Evolutionary conservation across 2,888 invertebrate genomes (phyloP).

Genomic region (Hecatera dysodea): DNA sequence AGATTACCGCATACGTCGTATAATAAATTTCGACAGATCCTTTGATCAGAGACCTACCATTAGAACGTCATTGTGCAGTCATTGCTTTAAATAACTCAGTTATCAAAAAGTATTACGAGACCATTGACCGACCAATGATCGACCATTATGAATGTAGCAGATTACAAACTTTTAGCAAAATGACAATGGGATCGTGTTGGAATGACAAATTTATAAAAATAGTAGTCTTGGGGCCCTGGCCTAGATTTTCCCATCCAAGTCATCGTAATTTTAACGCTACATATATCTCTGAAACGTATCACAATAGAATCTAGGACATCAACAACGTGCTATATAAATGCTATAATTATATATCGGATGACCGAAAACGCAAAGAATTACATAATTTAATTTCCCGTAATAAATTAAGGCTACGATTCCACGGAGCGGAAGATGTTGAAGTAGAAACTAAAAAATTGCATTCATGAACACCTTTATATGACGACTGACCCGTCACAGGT

Average conservation of each 20-base stretch:
- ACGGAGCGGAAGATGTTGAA: constrained; percentile 21
- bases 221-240: neutral
- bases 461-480: neutral
- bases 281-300: constrained; percentile 34
- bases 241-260: neutral
- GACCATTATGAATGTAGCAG: too few species aligned
- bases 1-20: too few species aligned
- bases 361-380: constrained; percentile 47
- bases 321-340: constrained; percentile 40
- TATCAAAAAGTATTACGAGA: too few species aligned
- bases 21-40: too few species aligned
- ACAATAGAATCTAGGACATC: constrained; percentile 46
- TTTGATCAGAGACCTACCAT: too few species aligned
- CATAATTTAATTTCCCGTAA: constrained; percentile 6
- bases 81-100: too few species aligned
- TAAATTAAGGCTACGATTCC: constrained; percentile 21
- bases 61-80: too few species aligned
- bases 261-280: constrained; percentile 27
- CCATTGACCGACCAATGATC: too few species aligned
- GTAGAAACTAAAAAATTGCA: neutral
- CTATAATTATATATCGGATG: constrained; percentile 46
- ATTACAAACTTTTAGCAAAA: too few species aligned
- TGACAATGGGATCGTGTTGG: too few species aligned
- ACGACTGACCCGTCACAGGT: neutral
- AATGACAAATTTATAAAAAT: too few species aligned